These are phyloP conservation scores for Circaetus cinerascens DNA, from an alignment of 2,113 vertebrate species.

Conservation along the genomic window DNA sequence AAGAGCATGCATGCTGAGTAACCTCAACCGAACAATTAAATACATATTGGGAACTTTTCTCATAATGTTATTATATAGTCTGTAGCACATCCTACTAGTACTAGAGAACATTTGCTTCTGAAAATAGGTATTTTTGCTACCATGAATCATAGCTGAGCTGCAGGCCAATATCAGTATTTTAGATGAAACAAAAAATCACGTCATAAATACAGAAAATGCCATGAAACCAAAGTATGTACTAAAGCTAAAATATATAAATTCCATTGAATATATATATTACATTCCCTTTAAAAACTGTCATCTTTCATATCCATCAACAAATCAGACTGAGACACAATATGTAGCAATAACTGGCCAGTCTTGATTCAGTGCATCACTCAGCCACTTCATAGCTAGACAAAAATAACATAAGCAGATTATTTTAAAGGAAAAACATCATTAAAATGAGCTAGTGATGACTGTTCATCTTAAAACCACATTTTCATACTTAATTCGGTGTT, in stretches of 20 bases:
- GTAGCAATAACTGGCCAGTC: not conserved
- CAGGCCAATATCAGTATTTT: not conserved
- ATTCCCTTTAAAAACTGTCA: not conserved
- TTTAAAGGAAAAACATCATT: slow-evolving; percentile 1
- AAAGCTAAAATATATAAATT: not conserved
- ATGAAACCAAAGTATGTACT: not conserved
- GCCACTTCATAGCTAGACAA: not conserved
- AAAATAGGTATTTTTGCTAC: not conserved
- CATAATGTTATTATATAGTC: not conserved
- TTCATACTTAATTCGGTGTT: not conserved
- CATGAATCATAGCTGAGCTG: not conserved
- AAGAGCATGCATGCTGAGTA: not conserved
- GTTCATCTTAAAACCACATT: not conserved
- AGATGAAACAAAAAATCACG: not conserved
- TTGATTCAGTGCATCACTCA: not conserved
- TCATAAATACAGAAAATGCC: not conserved
- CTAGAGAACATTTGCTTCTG: not conserved
- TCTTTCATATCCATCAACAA: slow-evolving; percentile 3
- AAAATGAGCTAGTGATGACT: not conserved
- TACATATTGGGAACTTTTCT: not conserved
- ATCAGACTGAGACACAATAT: not conserved
- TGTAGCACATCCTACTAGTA: not conserved
- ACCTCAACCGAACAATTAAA: not conserved
- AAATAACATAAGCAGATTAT: not conserved
- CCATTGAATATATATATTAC: not conserved